Evolutionary conservation across 2,888 invertebrate genomes (phyloP).

Genomic region (Eupithecia centaureata): DNA sequence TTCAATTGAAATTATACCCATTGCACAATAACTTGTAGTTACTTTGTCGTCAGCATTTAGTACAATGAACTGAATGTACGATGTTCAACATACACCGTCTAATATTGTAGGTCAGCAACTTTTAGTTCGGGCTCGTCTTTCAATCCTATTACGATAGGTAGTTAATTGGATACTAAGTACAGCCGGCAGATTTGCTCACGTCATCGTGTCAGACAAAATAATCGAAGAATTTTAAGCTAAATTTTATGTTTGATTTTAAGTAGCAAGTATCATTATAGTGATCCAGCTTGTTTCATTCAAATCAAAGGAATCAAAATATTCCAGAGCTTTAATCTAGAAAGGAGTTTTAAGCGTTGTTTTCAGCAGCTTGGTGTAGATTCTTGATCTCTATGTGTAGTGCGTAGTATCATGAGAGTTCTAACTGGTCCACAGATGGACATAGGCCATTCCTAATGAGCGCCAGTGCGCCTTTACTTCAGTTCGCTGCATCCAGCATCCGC

Average conservation of each 20-base stretch:
- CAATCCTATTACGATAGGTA: background rate
- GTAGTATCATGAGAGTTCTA: no score
- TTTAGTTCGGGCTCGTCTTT: background rate
- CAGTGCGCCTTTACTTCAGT: no score
- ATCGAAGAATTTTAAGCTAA: background rate
- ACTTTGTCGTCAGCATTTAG: conserved; percentile 14
- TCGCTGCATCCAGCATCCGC: no score
- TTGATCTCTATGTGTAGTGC: no score
- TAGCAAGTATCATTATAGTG: background rate
- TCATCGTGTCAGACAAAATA: background rate
- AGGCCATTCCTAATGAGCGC: no score
- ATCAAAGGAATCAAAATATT: no score
- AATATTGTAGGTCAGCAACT: conserved; percentile 1
- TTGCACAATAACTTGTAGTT: background rate
- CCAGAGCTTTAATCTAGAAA: background rate
- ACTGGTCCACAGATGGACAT: no score
- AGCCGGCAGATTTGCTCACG: background rate
- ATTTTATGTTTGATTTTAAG: background rate
- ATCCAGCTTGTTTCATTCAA: background rate
- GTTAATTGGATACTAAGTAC: background rate
- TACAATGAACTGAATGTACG: background rate
- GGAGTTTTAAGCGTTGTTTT: background rate
- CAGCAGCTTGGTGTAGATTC: no score
- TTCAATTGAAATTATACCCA: conserved; percentile 8
- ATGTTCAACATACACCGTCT: background rate